Evolutionary conservation across 2,113 vertebrate genomes (phyloP), one percentile per base, ranked within the genome.

Genomic region (Dasyprocta punctata): DNA sequence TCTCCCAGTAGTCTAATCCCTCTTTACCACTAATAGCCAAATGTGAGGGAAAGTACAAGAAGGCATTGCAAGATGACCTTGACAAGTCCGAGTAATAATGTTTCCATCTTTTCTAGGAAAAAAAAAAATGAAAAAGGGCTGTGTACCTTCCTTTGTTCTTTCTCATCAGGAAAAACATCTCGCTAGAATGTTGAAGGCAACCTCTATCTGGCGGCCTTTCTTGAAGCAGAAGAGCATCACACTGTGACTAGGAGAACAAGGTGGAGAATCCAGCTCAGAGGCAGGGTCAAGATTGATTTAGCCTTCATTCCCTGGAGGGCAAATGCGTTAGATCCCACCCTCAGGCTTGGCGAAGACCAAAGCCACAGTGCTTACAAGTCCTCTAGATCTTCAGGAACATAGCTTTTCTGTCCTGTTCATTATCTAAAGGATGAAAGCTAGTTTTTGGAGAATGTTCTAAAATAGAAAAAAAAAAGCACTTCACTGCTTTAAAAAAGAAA

Each of bases 401-500:
- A 24, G 54, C 30, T 71, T 44, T 67, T 67, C 67, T 86, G 93
- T 60, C 69, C 89, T 58, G 61, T 49, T 90, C 41, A 47, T 61
- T 73, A 28, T 73, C 90, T 58, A 4, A 19, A 10, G 3, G 33
- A 91, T 71, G 56, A 36, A 47, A 60, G 20, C 11, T 24, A 69
- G n/a, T 67, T 92, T 60, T 92, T 63, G 61, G 54, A 93, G 73
- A 84, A 13, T 52, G 67, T 52, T 38, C 65, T 71, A 93, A 86
- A 95, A 49, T 47, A 92, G 61, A 84, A 95, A 85, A 90, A 83
- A 95, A 85, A 91, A 33, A 49, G n/a, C 16, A 60, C 41, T 86
- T 84, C 90, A 26, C 60, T 92, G 52, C 80, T 92, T 95, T 38
- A 20, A 90, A 83, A 95, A 87, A 92, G n/a, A 65, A 41, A 20